Percentiles rank a stretch among this genome's conserved stretches.
phyloP scores from a whole-genome alignment of 1,140 invertebrate species.

The Drosophila busckii region DNA sequence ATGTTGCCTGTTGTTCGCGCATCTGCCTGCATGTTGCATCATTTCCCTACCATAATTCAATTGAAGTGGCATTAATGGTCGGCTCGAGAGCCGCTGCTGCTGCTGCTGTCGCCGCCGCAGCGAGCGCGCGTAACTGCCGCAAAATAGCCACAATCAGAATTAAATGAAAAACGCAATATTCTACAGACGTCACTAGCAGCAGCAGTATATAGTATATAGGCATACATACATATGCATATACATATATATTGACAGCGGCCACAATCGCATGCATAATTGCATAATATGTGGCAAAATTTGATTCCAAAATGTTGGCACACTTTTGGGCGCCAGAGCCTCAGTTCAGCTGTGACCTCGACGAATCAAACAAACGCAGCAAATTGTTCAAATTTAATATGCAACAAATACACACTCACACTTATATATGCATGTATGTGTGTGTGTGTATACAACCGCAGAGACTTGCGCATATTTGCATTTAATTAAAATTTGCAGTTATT shows the following conservation, averaged over 20 bases:
- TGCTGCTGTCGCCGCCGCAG: too few relatives aligned
- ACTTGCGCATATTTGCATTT: conserved; percentile 61
- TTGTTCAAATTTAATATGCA: conserved; percentile 69
- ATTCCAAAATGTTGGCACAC: conserved; percentile 63
- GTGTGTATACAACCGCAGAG: conserved; percentile 17
- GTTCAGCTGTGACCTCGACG: conserved; percentile 42
- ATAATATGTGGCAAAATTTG: conserved; percentile 69
- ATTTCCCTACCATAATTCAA: conserved; percentile 75
- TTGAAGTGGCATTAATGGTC: conserved; percentile 72
- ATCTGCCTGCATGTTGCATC: conserved; percentile 14
- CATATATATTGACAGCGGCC: conserved; percentile 14
- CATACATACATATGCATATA: conserved; percentile 9
- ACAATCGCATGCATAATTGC: conserved; percentile 74
- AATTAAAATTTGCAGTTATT: conserved; percentile 72
- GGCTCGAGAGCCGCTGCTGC: conserved; percentile 16
- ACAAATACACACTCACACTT: conserved; percentile 23
- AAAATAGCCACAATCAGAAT: conserved; percentile 44
- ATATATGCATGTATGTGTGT: conserved; percentile 3
- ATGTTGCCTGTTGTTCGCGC: conserved; percentile 30
- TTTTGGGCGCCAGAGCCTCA: conserved; percentile 37
- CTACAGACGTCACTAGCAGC: background rate
- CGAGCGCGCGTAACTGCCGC: too few relatives aligned
- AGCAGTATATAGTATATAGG: conserved; percentile 6
- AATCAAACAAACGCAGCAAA: conserved; percentile 62
- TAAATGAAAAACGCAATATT: conserved; percentile 44